Percentiles rank a stretch among this genome's conserved stretches.
phyloP scores from a whole-genome alignment of 2,113 vertebrate genomes.

The Chunga burmeisteri region DNA sequence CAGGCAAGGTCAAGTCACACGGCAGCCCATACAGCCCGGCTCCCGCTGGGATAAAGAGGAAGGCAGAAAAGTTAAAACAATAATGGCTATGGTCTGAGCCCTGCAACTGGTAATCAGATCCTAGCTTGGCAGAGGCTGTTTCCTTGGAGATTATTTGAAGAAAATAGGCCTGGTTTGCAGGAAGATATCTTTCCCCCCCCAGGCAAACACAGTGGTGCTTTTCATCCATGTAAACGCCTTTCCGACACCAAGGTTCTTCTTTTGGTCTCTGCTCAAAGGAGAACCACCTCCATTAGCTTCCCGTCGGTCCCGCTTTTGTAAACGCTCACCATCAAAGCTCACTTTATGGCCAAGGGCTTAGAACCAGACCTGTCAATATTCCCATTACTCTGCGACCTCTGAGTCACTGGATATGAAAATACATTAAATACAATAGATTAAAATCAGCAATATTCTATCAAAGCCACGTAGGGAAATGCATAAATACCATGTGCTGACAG shows the following conservation, averaged over 20 bases:
- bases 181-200: background rate
- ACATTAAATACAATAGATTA: background rate
- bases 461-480: background rate
- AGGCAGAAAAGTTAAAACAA: conserved; percentile 80
- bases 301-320: background rate
- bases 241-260: conserved; percentile 44
- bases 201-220: conserved; percentile 45
- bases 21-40: conserved; percentile 48
- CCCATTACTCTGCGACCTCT: background rate
- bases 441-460: background rate
- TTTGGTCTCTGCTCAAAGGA: background rate
- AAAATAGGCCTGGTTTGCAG: conserved; percentile 74
- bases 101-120: conserved; percentile 77
- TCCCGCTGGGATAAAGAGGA: conserved; percentile 80
- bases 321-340: background rate
- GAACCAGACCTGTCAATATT: background rate
- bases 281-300: background rate
- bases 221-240: conserved; percentile 22
- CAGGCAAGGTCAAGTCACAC: conserved; percentile 73
- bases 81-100: conserved; percentile 76
- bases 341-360: background rate
- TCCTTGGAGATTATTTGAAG: conserved; percentile 78
- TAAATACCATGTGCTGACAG: background rate
- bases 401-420: background rate
- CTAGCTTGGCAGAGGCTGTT: conserved; percentile 68